Evolutionary conservation across 2,113 vertebrate genomes (phyloP).

Genomic region (Otolemur garnettii): DNA sequence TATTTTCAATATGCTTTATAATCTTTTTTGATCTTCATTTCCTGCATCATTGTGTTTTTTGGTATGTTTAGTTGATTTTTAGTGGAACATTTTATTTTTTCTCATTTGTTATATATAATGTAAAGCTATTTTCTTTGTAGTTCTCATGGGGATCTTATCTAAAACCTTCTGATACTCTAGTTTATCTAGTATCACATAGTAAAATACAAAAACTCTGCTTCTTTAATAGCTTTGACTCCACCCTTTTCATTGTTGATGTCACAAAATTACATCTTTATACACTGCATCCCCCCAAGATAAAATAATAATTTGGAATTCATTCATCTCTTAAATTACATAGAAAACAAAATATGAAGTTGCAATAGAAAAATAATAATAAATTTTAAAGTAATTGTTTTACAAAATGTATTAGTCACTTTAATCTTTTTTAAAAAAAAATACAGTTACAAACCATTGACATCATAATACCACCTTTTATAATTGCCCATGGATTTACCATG

Average conservation of each 20-base stretch:
- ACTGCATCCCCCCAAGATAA: not conserved
- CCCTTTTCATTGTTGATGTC: not conserved
- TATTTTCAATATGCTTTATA: no score
- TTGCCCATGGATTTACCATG: no score
- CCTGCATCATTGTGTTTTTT: not conserved
- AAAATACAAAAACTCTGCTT: not conserved
- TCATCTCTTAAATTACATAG: not conserved
- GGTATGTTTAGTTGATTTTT: not conserved
- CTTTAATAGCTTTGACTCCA: not conserved
- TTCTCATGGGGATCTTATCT: not conserved
- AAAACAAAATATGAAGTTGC: not conserved
- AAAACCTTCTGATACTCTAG: not conserved
- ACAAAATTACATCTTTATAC: not conserved
- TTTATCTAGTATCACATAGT: not conserved
- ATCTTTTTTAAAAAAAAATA: no score
- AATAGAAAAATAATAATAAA: no score
- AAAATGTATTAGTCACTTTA: no score
- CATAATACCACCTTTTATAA: not conserved
- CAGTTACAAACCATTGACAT: not conserved
- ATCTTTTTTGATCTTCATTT: not conserved
- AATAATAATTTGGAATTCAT: not conserved
- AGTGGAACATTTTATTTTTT: not conserved
- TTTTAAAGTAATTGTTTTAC: no score
- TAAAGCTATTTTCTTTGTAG: not conserved
- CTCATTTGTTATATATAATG: not conserved